Conservation (phyloP, 2,888 invertebrate genomes). For the Hypolimnas misippus region DNA sequence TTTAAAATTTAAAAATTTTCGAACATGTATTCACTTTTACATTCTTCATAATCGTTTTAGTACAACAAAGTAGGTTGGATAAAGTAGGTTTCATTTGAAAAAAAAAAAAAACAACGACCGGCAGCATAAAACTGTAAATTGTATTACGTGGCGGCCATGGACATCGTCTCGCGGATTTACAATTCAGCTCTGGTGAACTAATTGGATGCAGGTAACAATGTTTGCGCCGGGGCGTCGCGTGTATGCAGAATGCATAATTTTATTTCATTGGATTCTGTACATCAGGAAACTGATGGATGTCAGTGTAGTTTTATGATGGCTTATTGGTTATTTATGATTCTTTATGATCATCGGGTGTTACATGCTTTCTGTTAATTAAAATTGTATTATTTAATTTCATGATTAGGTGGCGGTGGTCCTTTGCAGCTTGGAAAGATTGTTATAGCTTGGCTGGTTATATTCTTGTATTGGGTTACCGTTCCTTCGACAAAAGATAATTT, state of each 20-base stretch:
- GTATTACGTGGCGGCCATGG: constrained; percentile 21
- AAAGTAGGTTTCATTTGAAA: not conserved
- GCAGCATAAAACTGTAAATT: constrained; percentile 17
- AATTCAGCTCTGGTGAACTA: constrained; percentile 61
- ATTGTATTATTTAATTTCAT: no score
- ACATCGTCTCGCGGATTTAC: constrained; percentile 55
- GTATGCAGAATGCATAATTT: constrained; percentile 44
- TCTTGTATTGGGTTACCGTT: no score
- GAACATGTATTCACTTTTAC: no score
- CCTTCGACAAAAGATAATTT: no score
- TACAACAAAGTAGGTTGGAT: not conserved
- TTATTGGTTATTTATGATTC: constrained; percentile 8
- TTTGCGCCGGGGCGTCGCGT: constrained; percentile 52
- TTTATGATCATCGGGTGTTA: not conserved
- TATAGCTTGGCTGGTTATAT: no score
- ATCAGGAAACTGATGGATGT: constrained; percentile 46
- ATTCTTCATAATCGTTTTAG: not conserved
- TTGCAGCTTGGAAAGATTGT: no score
- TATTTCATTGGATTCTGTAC: constrained; percentile 54
- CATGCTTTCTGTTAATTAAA: no score
- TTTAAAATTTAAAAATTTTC: no score
- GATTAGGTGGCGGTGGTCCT: no score
- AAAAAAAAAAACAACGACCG: not conserved
- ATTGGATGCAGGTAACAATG: constrained; percentile 69
- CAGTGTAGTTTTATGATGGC: not conserved